Evolutionary conservation across 1,140 invertebrate genomes (phyloP).

Genomic region (Pogonognathellus flavescens): DNA sequence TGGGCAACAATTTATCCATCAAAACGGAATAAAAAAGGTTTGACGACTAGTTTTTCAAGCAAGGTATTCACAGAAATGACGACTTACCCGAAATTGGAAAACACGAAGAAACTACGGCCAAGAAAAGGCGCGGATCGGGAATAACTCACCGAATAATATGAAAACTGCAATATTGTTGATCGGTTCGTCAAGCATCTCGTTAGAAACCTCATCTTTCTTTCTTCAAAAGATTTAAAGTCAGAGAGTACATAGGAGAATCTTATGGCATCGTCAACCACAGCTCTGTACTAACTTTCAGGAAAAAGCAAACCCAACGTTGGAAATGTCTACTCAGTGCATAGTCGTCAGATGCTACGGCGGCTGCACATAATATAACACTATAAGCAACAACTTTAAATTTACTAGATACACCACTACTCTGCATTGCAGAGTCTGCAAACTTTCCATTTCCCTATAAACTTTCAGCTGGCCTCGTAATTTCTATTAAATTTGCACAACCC

Average conservation of each 20-base stretch:
- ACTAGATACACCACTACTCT: no score
- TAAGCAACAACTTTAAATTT: no score
- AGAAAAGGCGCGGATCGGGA: slow-evolving; percentile 42
- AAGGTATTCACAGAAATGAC: slow-evolving; percentile 34
- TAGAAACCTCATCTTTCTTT: slow-evolving; percentile 41
- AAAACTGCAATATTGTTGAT: slow-evolving; percentile 50
- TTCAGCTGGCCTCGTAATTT: no score
- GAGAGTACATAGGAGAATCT: background rate
- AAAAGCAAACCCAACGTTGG: no score
- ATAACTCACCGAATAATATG: slow-evolving; percentile 50
- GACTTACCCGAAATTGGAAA: slow-evolving; percentile 42
- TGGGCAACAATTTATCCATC: slow-evolving; percentile 46
- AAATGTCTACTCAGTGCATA: no score
- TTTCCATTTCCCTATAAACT: no score
- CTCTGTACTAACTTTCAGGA: no score
- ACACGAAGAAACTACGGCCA: slow-evolving; percentile 9
- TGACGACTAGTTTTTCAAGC: slow-evolving; percentile 28
- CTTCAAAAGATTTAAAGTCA: slow-evolving; percentile 17
- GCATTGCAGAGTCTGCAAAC: no score
- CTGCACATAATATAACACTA: no score
- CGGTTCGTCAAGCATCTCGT: slow-evolving; percentile 44
- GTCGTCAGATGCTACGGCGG: no score
- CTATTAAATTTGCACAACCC: no score
- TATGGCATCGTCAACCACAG: no score
- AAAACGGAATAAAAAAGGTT: slow-evolving; percentile 48